Evolutionary conservation across 2,888 invertebrate species (phyloP).

Genomic region (Linnaemya vulpina): DNA sequence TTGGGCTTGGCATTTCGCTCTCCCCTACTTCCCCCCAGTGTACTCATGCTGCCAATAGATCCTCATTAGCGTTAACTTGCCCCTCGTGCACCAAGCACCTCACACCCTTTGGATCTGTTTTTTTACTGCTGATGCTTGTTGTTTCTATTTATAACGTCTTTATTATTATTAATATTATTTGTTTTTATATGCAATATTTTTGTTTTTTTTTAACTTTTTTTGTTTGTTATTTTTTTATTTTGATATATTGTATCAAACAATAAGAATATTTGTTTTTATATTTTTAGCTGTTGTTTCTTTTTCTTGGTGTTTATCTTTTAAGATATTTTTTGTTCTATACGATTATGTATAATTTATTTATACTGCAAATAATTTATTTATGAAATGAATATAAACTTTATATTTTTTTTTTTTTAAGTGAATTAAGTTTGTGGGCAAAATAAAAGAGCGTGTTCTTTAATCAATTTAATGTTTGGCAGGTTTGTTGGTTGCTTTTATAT

Average conservation of each 20-base stretch:
- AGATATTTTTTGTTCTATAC: constrained; percentile 32
- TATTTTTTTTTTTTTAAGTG: constrained; percentile 35
- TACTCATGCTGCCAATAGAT: constrained; percentile 84
- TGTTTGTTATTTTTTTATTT: constrained; percentile 6
- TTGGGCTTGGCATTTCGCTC: constrained; percentile 90
- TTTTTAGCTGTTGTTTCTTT: constrained; percentile 33
- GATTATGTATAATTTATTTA: constrained; percentile 46
- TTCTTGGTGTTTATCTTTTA: constrained; percentile 54
- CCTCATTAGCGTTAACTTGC: constrained; percentile 83
- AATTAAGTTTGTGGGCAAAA: constrained; percentile 40
- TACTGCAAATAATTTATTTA: constrained; percentile 47
- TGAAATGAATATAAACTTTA: constrained; percentile 43
- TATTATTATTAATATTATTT: constrained; percentile 4
- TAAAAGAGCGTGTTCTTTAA: constrained; percentile 44
- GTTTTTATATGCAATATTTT: constrained; percentile 25
- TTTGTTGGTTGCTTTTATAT: constrained; percentile 50
- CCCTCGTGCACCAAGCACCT: constrained; percentile 81
- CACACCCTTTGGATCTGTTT: constrained; percentile 74
- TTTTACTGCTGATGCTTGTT: constrained; percentile 58
- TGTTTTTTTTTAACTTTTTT: constrained; percentile 11
- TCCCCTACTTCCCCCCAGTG: constrained; percentile 84
- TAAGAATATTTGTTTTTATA: constrained; percentile 4
- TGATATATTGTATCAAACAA: constrained; percentile 11
- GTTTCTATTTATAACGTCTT: background rate
- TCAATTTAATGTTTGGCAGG: constrained; percentile 67